Percentiles rank a stretch among this genome's conserved stretches.
Conservation (phyloP, 2,113 vertebrate species). For the Ailuropoda melanoleuca region DNA sequence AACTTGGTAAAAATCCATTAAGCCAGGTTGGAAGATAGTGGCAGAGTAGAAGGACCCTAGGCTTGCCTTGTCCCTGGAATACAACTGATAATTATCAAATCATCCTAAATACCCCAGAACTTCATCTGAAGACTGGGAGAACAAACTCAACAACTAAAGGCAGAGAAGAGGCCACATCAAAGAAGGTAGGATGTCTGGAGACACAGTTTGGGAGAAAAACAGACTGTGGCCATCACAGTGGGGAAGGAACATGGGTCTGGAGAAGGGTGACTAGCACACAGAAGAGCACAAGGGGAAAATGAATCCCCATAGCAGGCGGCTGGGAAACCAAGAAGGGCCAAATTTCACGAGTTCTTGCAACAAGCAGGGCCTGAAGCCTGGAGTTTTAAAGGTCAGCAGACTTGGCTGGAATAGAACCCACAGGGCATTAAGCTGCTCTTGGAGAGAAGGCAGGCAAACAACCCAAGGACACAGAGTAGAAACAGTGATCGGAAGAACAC, state of each 20-base stretch:
- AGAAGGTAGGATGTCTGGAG: not conserved
- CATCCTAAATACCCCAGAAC: not conserved
- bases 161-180: not conserved
- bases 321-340: not conserved
- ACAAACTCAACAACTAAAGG: not conserved
- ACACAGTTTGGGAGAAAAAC: not conserved
- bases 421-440: not conserved
- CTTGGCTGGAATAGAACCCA: not conserved
- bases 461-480: not conserved
- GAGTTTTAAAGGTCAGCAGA: not conserved
- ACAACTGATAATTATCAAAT: not conserved
- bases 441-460: not conserved
- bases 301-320: not conserved
- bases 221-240: not conserved
- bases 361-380: not conserved
- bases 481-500: not conserved
- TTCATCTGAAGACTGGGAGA: not conserved
- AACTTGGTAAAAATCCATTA: constrained; percentile 31
- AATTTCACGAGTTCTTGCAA: not conserved
- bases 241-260: not conserved
- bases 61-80: not conserved
- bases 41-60: not conserved
- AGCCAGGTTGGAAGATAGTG: not conserved
- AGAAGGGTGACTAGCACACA: not conserved
- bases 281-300: not conserved